phyloP scores from a whole-genome alignment of 1,140 invertebrate species.

The Camponotus pennsylvanicus region DNA sequence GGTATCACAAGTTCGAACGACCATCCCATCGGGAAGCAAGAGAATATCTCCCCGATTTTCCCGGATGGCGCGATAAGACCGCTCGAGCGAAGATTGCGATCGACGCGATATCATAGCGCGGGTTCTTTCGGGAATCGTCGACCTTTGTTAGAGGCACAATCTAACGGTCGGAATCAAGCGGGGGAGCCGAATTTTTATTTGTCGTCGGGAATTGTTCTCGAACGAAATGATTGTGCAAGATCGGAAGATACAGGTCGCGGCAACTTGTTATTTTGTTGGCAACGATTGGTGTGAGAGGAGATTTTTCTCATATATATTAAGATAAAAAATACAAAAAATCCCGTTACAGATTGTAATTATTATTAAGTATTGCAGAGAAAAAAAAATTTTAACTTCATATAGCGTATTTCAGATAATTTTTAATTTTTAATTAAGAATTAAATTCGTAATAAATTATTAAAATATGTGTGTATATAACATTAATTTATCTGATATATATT shows the following conservation, averaged over 20 bases:
- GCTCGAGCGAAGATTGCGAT: constrained; percentile 46
- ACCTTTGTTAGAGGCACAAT: constrained; percentile 50
- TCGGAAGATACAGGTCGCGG: background rate
- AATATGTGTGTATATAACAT: too few relatives aligned
- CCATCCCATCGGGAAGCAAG: constrained; percentile 36
- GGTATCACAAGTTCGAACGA: constrained; percentile 47
- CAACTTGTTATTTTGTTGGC: constrained; percentile 11
- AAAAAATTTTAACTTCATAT: background rate
- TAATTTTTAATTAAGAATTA: background rate
- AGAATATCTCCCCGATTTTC: constrained; percentile 47
- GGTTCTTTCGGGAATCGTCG: constrained; percentile 53
- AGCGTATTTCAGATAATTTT: background rate
- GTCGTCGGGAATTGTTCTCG: constrained; percentile 27
- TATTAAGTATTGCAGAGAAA: background rate
- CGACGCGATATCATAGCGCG: constrained; percentile 53
- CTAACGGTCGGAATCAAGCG: constrained; percentile 30
- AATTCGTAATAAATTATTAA: too few relatives aligned
- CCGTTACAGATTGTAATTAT: background rate
- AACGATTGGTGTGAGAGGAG: background rate
- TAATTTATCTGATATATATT: background rate
- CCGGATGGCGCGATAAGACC: constrained; percentile 33
- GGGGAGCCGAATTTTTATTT: constrained; percentile 35
- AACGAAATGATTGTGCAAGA: constrained; percentile 25
- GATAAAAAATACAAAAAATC: background rate
- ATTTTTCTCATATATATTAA: background rate